Conservation (phyloP, 2,888 invertebrate species). For the Eueremaeus valkanovi region DNA sequence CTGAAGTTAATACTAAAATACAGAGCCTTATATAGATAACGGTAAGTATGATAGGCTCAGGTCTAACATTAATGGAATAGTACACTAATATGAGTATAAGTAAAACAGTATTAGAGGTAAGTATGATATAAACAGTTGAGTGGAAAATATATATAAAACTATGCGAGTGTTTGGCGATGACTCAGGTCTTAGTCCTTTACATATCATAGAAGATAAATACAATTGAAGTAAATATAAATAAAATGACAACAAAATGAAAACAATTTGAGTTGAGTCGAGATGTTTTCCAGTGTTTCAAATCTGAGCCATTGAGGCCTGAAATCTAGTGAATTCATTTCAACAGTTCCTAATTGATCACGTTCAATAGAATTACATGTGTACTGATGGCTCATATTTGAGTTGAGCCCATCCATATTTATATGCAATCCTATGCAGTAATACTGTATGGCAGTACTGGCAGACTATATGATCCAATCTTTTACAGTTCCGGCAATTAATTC, state of each 20-base stretch:
- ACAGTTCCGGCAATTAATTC: neutral
- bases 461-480: neutral
- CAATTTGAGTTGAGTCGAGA: neutral
- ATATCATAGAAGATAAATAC: neutral
- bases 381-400: neutral
- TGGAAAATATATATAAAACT: too few species aligned
- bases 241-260: neutral
- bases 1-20: too few species aligned
- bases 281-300: neutral
- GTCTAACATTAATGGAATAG: too few species aligned
- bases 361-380: neutral
- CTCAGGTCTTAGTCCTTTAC: too few species aligned
- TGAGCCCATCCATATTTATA: neutral
- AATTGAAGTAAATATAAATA: neutral
- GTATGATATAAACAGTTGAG: too few species aligned
- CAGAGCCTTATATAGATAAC: too few species aligned
- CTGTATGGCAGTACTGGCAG: neutral
- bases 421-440: too few species aligned
- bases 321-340: neutral
- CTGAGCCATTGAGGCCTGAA: neutral
- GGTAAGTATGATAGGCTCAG: too few species aligned
- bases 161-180: too few species aligned
- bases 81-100: too few species aligned
- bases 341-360: slow-evolving; percentile 17
- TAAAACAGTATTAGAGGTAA: too few species aligned